Evolutionary conservation across 2,113 vertebrate genomes (phyloP).

Genomic region (Xyliphius kryptos): DNA sequence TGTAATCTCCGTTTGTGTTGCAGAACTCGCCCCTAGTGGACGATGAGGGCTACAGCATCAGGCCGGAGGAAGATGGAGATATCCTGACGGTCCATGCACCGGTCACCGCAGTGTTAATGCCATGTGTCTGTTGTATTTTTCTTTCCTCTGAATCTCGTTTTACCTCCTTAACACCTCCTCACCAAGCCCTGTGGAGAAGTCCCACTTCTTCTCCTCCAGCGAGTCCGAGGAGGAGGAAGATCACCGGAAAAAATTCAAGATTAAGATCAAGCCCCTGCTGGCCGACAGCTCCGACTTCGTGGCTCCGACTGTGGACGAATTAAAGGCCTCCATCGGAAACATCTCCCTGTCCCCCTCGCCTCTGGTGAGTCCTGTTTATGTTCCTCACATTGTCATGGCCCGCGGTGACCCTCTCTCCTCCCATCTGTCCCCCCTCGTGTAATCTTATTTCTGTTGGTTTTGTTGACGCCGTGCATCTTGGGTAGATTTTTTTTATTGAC

Average conservation of each 20-base stretch:
- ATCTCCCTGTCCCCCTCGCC: constrained; percentile 89
- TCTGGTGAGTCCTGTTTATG: constrained; percentile 75
- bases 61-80: too few relatives aligned
- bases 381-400: too few relatives aligned
- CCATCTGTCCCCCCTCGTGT: not conserved
- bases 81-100: too few relatives aligned
- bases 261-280: constrained; percentile 88
- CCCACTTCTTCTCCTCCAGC: constrained; percentile 93
- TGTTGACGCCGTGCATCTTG: too few relatives aligned
- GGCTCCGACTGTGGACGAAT: constrained; percentile 79
- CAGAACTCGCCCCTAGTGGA: too few relatives aligned
- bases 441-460: too few relatives aligned
- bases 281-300: constrained; percentile 68
- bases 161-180: constrained; percentile 77
- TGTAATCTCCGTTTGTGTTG: too few relatives aligned
- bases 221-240: constrained; percentile 94
- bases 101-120: too few relatives aligned
- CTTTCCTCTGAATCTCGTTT: too few relatives aligned
- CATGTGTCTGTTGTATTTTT: too few relatives aligned
- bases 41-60: too few relatives aligned
- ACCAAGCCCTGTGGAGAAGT: constrained; percentile 75
- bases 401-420: not conserved
- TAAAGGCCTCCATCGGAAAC: constrained; percentile 91
- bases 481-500: too few relatives aligned
- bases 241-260: constrained; percentile 89